Evolutionary conservation across 2,113 vertebrate genomes (phyloP), one percentile per base, ranked within the genome.

Genomic region (Sialia sialis): DNA sequence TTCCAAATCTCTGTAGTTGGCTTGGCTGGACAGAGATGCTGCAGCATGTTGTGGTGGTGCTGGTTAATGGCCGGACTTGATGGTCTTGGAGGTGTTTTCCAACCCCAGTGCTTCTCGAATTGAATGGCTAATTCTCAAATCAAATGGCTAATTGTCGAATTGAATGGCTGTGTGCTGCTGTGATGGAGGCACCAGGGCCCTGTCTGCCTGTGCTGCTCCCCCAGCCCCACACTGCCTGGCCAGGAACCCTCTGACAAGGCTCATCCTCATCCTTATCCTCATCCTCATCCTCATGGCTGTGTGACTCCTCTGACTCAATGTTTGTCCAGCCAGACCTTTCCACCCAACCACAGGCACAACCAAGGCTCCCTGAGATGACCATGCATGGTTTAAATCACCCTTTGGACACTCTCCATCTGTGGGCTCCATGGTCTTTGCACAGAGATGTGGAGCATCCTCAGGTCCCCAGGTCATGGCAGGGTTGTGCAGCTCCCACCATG

Each of bases 101-200:
- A 34, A 0, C 38, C 38, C 39, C 34, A 34, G 20, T 25, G 19
- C 14, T 46, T 44, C 29, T 4, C 0, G 12, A 9, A 3, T 3
- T 5, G 44, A 13, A 22, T 27, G 38, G 29, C 54, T 29, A n/a
- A n/a, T n/a, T n/a, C n/a, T n/a, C n/a, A n/a, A n/a, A n/a, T n/a
- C n/a, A n/a, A n/a, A n/a, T n/a, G n/a, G n/a, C n/a, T n/a, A 9
- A 3, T 3, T 5, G 44, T 4, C 0, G 12, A 9, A 3, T 3
- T 5, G 44, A 13, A 22, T 27, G 38, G 29, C 54, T 29, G 4
- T 59, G 29, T 34, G 16, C 0, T 55, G 34, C 11, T 21, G 22
- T 30, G 62, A 27, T 44, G 84, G 72, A 68, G 18, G 54, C 29
- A 23, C 34, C 10, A 11, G 1, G 2, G 17, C 4, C 2, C 6